A percentile compares a stretch with the other conserved stretches of the same genome.
Evolutionary conservation across 2,797 vertebrate genomes (phyloP).

Genomic region (Poeciliopsis turneri): DNA sequence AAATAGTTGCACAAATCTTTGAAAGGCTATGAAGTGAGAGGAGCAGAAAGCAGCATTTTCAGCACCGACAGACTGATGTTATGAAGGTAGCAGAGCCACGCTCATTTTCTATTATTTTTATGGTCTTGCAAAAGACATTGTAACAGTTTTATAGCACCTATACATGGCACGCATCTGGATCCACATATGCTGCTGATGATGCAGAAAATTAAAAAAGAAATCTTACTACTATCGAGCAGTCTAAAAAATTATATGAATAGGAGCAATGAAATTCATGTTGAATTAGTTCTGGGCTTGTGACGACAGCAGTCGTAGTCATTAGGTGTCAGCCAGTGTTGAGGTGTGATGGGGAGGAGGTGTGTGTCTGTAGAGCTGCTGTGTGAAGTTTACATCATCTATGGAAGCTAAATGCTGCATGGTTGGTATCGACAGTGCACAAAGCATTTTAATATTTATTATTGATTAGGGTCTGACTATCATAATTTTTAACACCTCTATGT

Average conservation of each 20-base stretch:
- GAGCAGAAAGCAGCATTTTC: neutral
- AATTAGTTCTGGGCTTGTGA: neutral
- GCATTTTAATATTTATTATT: neutral
- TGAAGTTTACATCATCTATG: neutral
- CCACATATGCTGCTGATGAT: neutral
- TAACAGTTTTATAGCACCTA: neutral
- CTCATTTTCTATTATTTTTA: neutral
- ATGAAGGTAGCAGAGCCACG: neutral
- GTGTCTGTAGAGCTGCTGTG: neutral
- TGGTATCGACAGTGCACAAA: neutral
- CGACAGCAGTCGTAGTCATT: constrained; percentile 1
- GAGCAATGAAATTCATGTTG: neutral
- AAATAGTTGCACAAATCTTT: neutral
- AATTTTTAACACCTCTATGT: neutral
- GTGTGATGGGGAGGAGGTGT: neutral
- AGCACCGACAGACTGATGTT: neutral
- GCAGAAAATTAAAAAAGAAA: neutral
- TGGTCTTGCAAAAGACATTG: neutral
- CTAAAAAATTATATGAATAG: neutral
- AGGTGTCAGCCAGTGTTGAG: neutral
- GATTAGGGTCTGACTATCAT: neutral
- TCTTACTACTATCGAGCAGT: neutral
- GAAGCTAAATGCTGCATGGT: neutral
- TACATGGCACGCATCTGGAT: neutral
- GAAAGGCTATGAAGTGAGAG: neutral